Evolutionary conservation across 2,888 invertebrate species (phyloP).

Genomic region (Tenodera sinensis): DNA sequence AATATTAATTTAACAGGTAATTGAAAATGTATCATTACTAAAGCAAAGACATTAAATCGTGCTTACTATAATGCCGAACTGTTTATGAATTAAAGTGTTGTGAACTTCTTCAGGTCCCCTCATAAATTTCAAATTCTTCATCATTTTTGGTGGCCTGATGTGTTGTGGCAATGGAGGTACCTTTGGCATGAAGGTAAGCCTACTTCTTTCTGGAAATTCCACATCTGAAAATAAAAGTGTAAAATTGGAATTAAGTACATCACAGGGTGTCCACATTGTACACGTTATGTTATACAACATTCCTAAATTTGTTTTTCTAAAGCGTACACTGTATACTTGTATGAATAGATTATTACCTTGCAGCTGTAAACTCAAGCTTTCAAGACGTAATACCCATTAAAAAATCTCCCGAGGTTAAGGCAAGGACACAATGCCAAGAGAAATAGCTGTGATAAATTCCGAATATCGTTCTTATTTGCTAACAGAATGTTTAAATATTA

Average conservation of each 20-base stretch:
- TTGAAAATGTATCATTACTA: neutral
- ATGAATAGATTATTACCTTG: too few relatives aligned
- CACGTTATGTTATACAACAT: too few relatives aligned
- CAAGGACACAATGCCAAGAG: too few relatives aligned
- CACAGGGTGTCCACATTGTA: neutral
- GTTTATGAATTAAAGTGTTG: constrained; percentile 79
- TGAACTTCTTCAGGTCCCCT: constrained; percentile 87
- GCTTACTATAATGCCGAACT: constrained; percentile 88
- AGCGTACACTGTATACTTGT: too few relatives aligned
- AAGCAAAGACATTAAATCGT: constrained; percentile 17
- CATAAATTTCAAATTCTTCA: constrained; percentile 77
- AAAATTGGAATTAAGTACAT: neutral
- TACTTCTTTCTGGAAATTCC: constrained; percentile 67
- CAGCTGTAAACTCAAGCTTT: too few relatives aligned
- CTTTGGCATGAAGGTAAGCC: constrained; percentile 67
- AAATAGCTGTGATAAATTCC: too few relatives aligned
- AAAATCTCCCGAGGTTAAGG: too few relatives aligned
- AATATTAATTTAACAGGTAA: neutral
- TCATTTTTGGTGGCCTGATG: constrained; percentile 77
- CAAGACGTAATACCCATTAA: too few relatives aligned
- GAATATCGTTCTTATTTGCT: too few relatives aligned
- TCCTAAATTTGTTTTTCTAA: too few relatives aligned
- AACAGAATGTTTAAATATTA: too few relatives aligned
- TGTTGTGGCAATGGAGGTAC: constrained; percentile 65
- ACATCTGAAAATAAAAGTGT: constrained; percentile 53